Conservation (phyloP, 1,140 invertebrate genomes). For the Sipha flava region DNA sequence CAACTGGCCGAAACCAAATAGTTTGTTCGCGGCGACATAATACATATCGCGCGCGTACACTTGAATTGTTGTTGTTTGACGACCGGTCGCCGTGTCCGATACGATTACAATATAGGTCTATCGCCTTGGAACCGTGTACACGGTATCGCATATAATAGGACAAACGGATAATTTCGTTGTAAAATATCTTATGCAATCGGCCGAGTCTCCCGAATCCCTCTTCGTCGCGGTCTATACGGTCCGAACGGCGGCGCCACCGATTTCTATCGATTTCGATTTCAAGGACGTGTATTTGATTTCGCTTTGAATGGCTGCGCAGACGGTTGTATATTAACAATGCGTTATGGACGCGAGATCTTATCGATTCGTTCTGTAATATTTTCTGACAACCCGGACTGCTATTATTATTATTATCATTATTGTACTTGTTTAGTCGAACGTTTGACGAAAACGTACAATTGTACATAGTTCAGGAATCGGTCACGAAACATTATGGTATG, state of each 20-base stretch:
- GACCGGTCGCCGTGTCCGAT: too few relatives aligned
- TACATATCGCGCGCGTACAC: too few relatives aligned
- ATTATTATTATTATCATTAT: not conserved
- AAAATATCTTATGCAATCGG: not conserved
- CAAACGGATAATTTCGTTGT: not conserved
- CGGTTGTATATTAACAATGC: not conserved
- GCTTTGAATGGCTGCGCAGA: not conserved
- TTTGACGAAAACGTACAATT: not conserved
- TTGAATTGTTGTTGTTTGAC: too few relatives aligned
- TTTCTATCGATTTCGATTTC: not conserved
- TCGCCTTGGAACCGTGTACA: too few relatives aligned
- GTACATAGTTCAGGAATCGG: too few relatives aligned
- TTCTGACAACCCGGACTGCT: not conserved
- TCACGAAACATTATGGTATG: too few relatives aligned
- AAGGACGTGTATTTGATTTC: not conserved
- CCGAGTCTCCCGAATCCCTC: not conserved
- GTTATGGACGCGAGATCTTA: not conserved
- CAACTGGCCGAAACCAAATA: too few relatives aligned
- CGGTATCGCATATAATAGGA: too few relatives aligned
- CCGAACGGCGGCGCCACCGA: not conserved
- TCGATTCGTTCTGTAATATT: not conserved
- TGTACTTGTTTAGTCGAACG: too few relatives aligned
- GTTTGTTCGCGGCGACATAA: too few relatives aligned
- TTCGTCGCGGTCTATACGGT: not conserved
- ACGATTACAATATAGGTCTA: too few relatives aligned